Percentiles rank a stretch among this genome's conserved stretches.
These are phyloP conservation scores for Agonopterix alstromeriana DNA, from an alignment of 2,888 invertebrate genomes.

Conservation along the genomic window DNA sequence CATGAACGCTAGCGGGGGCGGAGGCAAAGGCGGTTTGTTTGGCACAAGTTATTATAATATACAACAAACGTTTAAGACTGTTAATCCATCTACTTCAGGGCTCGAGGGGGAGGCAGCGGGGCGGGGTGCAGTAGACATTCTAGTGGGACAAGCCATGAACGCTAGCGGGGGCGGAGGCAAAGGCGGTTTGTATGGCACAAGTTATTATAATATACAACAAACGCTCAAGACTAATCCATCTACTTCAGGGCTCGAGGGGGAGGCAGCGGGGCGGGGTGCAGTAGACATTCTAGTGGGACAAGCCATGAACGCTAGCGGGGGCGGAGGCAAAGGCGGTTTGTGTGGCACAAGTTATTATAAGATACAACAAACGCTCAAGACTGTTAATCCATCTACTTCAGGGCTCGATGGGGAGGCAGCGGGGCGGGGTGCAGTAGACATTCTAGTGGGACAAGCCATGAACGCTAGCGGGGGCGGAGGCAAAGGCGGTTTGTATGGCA, in stretches of 20 bases:
- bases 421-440: conserved; percentile 15
- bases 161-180: conserved; percentile 9
- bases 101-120: conserved; percentile 35
- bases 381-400: conserved; percentile 71
- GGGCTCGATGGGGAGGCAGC: conserved; percentile 37
- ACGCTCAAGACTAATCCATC: conserved; percentile 63
- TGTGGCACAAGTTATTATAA: conserved; percentile 6
- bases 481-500: conserved; percentile 10
- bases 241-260: conserved; percentile 37
- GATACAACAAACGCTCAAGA: conserved; percentile 46
- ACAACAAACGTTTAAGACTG: conserved; percentile 49
- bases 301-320: conserved; percentile 15
- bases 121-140: conserved; percentile 9
- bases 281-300: conserved; percentile 1
- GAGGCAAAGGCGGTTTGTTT: conserved; percentile 11
- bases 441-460: conserved; percentile 5
- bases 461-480: conserved; percentile 13
- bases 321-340: conserved; percentile 10
- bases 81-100: conserved; percentile 70
- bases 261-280: neutral
- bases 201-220: conserved; percentile 35
- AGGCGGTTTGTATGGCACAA: conserved; percentile 11
- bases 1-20: conserved; percentile 14
- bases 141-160: conserved; percentile 11
- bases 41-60: conserved; percentile 15